Percentiles rank a stretch among this genome's conserved stretches.
These are phyloP conservation scores for Tylochromis polylepis DNA, from an alignment of 2,113 vertebrate species.

Conservation along the genomic window DNA sequence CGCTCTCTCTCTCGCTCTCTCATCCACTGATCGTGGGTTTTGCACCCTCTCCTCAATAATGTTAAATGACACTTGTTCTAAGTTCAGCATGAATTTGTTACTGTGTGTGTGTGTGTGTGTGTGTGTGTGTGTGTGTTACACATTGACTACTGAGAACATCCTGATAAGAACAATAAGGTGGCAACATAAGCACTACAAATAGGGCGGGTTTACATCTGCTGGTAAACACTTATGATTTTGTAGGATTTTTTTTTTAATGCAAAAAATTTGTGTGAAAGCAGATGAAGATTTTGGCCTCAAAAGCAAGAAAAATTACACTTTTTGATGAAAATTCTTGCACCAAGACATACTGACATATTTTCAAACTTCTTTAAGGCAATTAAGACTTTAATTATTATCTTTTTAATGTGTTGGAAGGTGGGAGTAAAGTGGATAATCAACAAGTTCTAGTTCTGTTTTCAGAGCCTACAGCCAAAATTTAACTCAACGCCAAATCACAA, in stretches of 20 bases:
- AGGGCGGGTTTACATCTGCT: background rate
- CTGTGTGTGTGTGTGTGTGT: too few species aligned
- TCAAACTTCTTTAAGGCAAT: background rate
- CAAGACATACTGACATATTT: background rate
- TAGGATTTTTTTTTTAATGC: background rate
- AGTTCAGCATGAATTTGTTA: conserved; percentile 51
- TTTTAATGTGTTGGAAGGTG: background rate
- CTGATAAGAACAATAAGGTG: background rate
- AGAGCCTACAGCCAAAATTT: background rate
- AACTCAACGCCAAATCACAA: conserved; percentile 24
- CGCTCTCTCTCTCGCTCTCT: conserved; percentile 28
- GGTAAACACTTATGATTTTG: background rate
- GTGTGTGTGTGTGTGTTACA: too few species aligned
- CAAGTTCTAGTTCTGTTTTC: conserved; percentile 2
- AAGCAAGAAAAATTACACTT: background rate
- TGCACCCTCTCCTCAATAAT: conserved; percentile 42
- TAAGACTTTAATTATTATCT: background rate
- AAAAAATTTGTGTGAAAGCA: background rate
- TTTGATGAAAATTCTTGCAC: background rate
- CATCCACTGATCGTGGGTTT: conserved; percentile 31
- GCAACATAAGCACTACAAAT: background rate
- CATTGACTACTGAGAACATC: conserved; percentile 4
- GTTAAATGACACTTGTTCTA: conserved; percentile 60
- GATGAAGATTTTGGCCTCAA: background rate
- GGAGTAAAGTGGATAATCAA: background rate